A percentile compares a stretch with the other conserved stretches of the same genome.
Conservation (phyloP, 2,797 vertebrate species). For the Mastacembelus armatus region DNA sequence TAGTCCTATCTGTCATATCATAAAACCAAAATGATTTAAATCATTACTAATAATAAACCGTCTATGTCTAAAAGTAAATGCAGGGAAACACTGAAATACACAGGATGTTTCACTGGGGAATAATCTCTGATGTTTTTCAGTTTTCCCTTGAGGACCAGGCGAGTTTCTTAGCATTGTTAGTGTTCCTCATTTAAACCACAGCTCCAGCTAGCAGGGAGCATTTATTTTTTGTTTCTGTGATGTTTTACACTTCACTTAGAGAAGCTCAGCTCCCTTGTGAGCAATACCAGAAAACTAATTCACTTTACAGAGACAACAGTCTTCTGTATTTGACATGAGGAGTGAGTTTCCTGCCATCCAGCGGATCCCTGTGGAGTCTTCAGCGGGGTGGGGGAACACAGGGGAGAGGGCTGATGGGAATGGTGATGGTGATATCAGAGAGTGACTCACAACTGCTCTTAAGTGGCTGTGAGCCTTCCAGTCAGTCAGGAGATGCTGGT, state of each 20-base stretch:
- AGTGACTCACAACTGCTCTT: conserved; percentile 70
- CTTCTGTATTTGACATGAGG: conserved; percentile 50
- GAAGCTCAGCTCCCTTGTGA: conserved; percentile 38
- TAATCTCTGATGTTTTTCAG: neutral
- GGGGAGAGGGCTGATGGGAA: conserved; percentile 72
- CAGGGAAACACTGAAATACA: neutral
- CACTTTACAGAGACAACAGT: conserved; percentile 39
- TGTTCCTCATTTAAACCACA: conserved; percentile 19
- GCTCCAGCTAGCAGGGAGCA: neutral
- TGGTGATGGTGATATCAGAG: conserved; percentile 66
- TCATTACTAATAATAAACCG: neutral
- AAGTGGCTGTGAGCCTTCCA: conserved; percentile 64
- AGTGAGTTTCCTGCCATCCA: conserved; percentile 36
- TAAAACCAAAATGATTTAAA: no score
- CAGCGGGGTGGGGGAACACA: conserved; percentile 2
- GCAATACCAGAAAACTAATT: conserved; percentile 41
- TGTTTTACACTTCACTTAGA: conserved; percentile 39
- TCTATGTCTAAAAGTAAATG: neutral
- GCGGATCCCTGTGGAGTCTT: conserved; percentile 40
- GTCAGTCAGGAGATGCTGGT: conserved; percentile 53
- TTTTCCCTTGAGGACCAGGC: neutral
- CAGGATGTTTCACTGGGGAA: conserved; percentile 4
- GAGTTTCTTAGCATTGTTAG: conserved; percentile 15
- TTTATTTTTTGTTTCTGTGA: conserved; percentile 25
- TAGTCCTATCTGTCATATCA: no score